Conservation (phyloP, 2,888 invertebrate genomes). For the Onthophagus sagittarius region DNA sequence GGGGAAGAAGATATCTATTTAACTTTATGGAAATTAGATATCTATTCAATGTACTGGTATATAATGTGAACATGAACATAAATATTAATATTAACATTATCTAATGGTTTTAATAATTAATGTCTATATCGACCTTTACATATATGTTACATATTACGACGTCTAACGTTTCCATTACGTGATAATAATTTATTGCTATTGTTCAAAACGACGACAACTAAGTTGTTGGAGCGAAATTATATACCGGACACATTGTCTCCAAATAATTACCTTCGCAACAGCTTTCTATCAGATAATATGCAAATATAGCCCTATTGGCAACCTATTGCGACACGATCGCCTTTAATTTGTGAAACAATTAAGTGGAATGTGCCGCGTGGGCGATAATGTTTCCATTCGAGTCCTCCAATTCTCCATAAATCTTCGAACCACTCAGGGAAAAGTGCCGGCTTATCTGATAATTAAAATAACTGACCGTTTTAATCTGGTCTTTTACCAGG, state of each 20-base stretch:
- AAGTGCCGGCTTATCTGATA: background rate
- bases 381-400: background rate
- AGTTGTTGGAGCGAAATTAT: background rate
- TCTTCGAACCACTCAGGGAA: background rate
- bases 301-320: background rate
- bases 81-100: background rate
- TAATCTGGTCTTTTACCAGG: background rate
- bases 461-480: background rate
- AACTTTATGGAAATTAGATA: no score
- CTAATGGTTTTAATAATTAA: background rate
- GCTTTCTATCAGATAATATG: background rate
- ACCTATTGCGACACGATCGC: background rate
- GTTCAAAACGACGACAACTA: background rate
- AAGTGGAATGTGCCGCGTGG: background rate
- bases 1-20: background rate
- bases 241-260: background rate
- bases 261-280: background rate
- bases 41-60: no score
- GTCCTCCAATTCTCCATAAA: background rate
- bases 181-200: background rate
- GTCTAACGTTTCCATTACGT: background rate
- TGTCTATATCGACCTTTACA: background rate
- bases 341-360: background rate
- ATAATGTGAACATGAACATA: no score
- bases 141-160: background rate